phyloP scores from a whole-genome alignment of 2,888 invertebrate genomes.

The Phrixothrix hirtus region DNA sequence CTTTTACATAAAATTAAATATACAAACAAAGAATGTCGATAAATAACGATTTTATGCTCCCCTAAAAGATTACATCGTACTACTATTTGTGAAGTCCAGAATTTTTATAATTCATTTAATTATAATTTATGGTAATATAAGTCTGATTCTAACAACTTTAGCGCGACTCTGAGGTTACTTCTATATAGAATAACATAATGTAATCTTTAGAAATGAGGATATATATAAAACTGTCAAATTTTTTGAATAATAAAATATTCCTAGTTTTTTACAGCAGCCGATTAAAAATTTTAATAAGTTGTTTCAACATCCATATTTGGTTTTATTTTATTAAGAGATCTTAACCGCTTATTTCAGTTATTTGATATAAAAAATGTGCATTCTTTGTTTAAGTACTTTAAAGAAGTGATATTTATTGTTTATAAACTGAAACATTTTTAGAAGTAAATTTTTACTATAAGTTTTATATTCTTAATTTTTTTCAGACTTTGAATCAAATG shows the following conservation, averaged over 20 bases:
- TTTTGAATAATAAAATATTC: conserved; percentile 26
- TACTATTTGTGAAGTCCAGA: conserved; percentile 18
- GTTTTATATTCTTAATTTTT: too few species aligned
- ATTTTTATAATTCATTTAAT: conserved; percentile 30
- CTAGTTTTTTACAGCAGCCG: conserved; percentile 14
- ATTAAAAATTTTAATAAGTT: conserved; percentile 26
- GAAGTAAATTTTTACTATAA: too few species aligned
- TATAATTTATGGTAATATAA: conserved; percentile 30
- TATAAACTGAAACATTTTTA: too few species aligned
- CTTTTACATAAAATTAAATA: conserved; percentile 19
- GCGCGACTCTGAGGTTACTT: conserved; percentile 20
- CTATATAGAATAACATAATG: conserved; percentile 20
- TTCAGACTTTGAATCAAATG: neutral
- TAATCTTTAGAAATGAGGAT: conserved; percentile 23
- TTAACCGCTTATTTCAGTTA: too few species aligned
- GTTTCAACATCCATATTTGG: conserved; percentile 16
- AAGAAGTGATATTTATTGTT: too few species aligned
- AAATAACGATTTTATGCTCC: conserved; percentile 24
- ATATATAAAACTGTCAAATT: conserved; percentile 22
- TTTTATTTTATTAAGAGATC: conserved; percentile 7
- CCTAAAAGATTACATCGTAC: conserved; percentile 25
- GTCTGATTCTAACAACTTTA: conserved; percentile 24
- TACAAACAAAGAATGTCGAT: conserved; percentile 21
- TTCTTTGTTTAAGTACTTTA: too few species aligned
- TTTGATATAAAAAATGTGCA: too few species aligned